Base-by-base conservation (phyloP, 1,140 invertebrate genomes). In the Thaumetopoea pityocampa region DNA sequence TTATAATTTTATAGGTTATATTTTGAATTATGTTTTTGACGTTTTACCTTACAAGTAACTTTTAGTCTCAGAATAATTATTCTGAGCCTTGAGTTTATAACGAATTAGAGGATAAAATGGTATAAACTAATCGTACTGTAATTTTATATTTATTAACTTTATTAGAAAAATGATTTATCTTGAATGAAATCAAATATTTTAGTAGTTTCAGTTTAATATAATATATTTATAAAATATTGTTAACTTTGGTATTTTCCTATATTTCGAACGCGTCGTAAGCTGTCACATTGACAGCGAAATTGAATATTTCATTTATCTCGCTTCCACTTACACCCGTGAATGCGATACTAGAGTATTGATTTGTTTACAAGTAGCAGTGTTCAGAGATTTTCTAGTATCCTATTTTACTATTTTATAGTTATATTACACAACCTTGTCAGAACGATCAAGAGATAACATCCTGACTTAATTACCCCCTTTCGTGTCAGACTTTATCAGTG, bases 281-380 rank as follows among this genome's bases (percentile, higher is more conserved):
- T 47, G 54, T 53, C 50, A 58, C 24, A 23, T 15, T 45, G 29
- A 45, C 29, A 34, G 10, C 15, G n/a, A 8, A 41, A 32, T 16
- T 9, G 11, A 20, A 22, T 15, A 32, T 32, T 18, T 41, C 11
- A 15, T 23, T 17, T 20, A 9, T 28, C 7, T 10, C 30, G 5
- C 20, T 45, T 18, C 5, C 43, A 36, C 43, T 32, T 18, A 27
- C 20, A 20, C 18, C 32, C 70, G 79, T 66, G 68, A 78, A 78
- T 43, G 52, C 51, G 46, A 67, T 77, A 70, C 53, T 54, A 45
- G 26, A 67, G 73, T 84, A 84, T 84, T 84, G 80, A 84, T 84
- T 81, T 84, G 80, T 84, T 84, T 84, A 80, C 77, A 68, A 73
- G 67, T 65, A 68, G 46, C 27, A 43, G 43, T 50, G 58, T 51